A percentile compares a stretch with the other conserved stretches of the same genome.
These are phyloP conservation scores for Euplagia quadripunctaria DNA, from an alignment of 2,888 invertebrate species.

Conservation along the genomic window DNA sequence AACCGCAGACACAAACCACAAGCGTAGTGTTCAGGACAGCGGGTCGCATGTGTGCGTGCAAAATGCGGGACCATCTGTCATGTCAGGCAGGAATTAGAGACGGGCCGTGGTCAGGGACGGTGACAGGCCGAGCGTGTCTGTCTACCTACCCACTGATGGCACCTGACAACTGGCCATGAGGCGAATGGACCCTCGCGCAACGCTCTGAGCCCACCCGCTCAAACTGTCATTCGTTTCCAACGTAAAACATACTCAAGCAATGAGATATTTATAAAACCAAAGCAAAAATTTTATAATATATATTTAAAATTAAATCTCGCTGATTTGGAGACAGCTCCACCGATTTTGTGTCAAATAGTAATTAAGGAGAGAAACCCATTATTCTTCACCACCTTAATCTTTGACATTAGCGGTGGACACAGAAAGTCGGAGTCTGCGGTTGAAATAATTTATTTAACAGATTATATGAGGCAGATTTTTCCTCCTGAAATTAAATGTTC, in stretches of 20 bases:
- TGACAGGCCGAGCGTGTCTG: not conserved
- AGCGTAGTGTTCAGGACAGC: not conserved
- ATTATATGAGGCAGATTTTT: too few relatives aligned
- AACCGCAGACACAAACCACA: conserved; percentile 15
- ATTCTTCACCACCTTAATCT: too few relatives aligned
- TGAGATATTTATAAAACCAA: not conserved
- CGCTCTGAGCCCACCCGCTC: not conserved
- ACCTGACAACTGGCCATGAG: conserved; percentile 5
- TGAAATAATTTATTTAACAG: too few relatives aligned
- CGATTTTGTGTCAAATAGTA: too few relatives aligned
- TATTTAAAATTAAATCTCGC: too few relatives aligned
- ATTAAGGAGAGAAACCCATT: too few relatives aligned
- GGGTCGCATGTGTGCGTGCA: conserved; percentile 7
- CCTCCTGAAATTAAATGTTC: too few relatives aligned
- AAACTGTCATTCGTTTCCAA: not conserved
- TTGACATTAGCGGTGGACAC: too few relatives aligned
- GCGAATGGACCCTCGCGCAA: not conserved
- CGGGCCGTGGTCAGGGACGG: conserved; percentile 14
- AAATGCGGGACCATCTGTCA: conserved; percentile 17
- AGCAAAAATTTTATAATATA: too few relatives aligned
- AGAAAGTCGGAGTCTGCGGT: too few relatives aligned
- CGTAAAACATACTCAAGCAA: not conserved
- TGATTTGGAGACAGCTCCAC: too few relatives aligned
- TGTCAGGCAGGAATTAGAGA: conserved; percentile 18
- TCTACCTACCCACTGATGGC: not conserved